These are phyloP conservation scores for Acrocephalus scirpaceus DNA, from an alignment of 2,797 vertebrate species.

Conservation along the genomic window DNA sequence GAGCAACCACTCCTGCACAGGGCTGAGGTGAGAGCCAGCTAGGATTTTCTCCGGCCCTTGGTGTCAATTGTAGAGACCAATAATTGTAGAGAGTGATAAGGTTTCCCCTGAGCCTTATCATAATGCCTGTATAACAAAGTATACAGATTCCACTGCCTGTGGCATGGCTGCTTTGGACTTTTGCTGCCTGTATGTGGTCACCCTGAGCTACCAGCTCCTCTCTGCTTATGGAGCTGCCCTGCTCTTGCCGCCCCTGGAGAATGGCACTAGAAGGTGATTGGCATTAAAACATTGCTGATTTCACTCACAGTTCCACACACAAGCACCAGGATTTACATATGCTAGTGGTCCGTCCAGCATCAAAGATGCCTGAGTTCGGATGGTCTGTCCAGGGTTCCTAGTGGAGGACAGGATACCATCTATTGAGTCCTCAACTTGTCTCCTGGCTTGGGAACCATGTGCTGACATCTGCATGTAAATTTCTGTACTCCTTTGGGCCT, in stretches of 20 bases:
- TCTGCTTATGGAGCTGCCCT: neutral
- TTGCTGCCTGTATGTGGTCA: neutral
- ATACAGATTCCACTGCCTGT: neutral
- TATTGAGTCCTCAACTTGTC: neutral
- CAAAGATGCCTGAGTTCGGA: neutral
- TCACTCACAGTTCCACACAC: neutral
- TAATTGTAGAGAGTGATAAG: neutral
- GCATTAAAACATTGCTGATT: neutral
- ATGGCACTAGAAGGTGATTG: neutral
- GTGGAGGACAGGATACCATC: neutral
- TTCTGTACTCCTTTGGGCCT: neutral
- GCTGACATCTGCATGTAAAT: neutral
- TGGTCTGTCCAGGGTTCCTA: neutral
- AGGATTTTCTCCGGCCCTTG: too few species aligned
- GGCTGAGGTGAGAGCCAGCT: neutral
- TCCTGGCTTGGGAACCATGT: neutral
- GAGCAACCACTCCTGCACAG: neutral
- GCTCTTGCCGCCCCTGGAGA: neutral
- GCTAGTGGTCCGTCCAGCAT: neutral
- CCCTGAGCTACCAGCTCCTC: neutral
- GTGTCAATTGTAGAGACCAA: neutral
- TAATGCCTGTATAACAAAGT: neutral
- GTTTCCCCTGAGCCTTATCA: neutral
- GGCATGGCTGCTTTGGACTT: neutral
- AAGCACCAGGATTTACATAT: neutral